These are phyloP conservation scores for Cantharis rufa DNA, from an alignment of 2,888 invertebrate genomes.

Conservation along the genomic window DNA sequence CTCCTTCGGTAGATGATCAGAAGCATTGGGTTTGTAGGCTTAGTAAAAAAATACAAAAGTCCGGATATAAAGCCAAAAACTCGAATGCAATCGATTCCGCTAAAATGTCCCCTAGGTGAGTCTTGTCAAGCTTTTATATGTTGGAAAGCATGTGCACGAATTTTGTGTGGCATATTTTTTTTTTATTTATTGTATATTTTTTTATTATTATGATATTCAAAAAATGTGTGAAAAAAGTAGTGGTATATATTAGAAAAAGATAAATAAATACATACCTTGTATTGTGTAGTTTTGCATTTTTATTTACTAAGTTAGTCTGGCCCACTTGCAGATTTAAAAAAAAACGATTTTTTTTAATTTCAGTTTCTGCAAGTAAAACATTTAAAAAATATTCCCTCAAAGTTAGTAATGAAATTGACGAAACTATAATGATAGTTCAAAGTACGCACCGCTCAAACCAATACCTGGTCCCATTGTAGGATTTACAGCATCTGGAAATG, in stretches of 20 bases:
- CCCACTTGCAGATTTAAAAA: no score
- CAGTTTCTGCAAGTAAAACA: no score
- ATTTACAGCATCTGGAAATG: no score
- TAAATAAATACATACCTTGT: neutral
- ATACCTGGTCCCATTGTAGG: no score
- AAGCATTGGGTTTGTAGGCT: conserved; percentile 91
- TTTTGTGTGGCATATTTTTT: conserved; percentile 12
- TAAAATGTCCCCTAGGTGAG: conserved; percentile 78
- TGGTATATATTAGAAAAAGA: neutral
- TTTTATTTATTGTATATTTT: neutral
- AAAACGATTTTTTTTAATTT: no score
- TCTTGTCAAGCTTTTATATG: conserved; percentile 8
- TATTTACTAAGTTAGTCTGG: conserved; percentile 40
- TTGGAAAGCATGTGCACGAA: conserved; percentile 21
- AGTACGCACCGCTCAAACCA: no score
- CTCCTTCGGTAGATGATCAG: conserved; percentile 84
- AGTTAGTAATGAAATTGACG: no score
- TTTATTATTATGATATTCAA: neutral
- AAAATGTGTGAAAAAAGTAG: neutral
- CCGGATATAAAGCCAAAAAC: conserved; percentile 87
- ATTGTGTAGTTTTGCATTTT: neutral
- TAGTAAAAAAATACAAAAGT: conserved; percentile 89
- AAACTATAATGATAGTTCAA: no score
- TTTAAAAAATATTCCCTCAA: no score
- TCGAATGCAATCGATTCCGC: conserved; percentile 65